Percentiles rank a stretch among this genome's conserved stretches.
These are phyloP conservation scores for Virgularia gustaviana DNA, from an alignment of 92 coral and sea anemone species.

Conservation along the genomic window DNA sequence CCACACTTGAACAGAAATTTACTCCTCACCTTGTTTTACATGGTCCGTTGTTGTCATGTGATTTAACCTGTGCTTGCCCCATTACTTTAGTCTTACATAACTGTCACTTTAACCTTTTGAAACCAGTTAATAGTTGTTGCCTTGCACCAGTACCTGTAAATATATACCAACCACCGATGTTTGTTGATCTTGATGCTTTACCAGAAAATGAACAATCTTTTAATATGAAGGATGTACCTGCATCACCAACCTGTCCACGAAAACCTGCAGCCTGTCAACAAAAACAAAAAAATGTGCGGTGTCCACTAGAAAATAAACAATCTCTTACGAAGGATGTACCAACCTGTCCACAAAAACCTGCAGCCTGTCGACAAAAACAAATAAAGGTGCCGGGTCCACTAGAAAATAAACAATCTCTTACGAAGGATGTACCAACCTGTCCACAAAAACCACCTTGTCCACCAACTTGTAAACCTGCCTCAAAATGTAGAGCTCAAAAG, in stretches of 20 bases:
- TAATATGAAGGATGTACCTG: background rate
- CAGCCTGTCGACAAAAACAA: background rate
- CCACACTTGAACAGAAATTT: constrained; percentile 15
- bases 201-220: background rate
- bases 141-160: background rate
- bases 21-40: background rate
- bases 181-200: background rate
- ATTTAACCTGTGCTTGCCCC: background rate
- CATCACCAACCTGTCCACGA: background rate
- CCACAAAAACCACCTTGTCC: too few relatives aligned
- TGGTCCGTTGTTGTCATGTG: background rate
- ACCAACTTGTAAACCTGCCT: too few relatives aligned
- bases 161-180: background rate
- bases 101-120: constrained; percentile 12
- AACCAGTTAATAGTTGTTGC: background rate
- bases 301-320: too few relatives aligned
- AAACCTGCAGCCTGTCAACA: background rate
- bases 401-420: too few relatives aligned
- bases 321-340: too few relatives aligned
- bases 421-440: too few relatives aligned
- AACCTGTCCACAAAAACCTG: background rate
- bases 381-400: background rate
- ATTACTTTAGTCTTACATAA: constrained; percentile 3
- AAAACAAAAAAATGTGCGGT: background rate
- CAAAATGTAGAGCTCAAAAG: too few relatives aligned